Evolutionary conservation across 2,888 invertebrate genomes (phyloP), one percentile per base, ranked within the genome.

Genomic region (Galerucella calmariensis): DNA sequence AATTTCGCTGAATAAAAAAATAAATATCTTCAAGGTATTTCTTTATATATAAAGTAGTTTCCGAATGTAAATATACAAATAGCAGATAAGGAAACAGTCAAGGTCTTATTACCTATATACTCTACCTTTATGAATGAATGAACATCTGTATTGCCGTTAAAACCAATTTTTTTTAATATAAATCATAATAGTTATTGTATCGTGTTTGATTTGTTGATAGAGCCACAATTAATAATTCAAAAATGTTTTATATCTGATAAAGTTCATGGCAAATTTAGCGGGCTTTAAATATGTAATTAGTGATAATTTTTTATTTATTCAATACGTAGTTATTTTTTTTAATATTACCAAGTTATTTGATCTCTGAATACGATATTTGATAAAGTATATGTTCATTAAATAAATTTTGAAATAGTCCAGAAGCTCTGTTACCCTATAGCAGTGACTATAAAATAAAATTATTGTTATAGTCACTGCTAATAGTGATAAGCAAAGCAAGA

Each of bases 71-170:
- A 62, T 62, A 41, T 41, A 35, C 16, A n/a, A 35, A n/a, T 9
- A 16, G n/a, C 5, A n/a, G 62, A 62, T 62, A 62, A 62, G 16
- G n/a, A 62, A 62, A 35, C n/a, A 62, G 6, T 62, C 62, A 62
- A 62, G 62, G 62, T n/a, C 41, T 62, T 41, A 41, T 16, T 16
- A 41, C 27, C 27, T 27, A 27, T 27, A 27, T 20, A 20, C 20
- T 16, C 5, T 16, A 62, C 62, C 62, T 62, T 62, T 14, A 41
- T 62, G 62, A 62, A 62, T 62, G 62, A 41, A 62, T 62, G 35
- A 62, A 62, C 41, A 35, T 62, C 14, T 35, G 2, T 62, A 62
- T 62, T 10, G 10, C 62, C 41, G 44, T 62, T 62, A 14, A 51
- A 51, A 14, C n/a, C 51, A 51, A 51, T 51, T 51, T 51, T n/a